phyloP scores from a whole-genome alignment of 2,888 invertebrate genomes.

The Hylaea fasciaria region DNA sequence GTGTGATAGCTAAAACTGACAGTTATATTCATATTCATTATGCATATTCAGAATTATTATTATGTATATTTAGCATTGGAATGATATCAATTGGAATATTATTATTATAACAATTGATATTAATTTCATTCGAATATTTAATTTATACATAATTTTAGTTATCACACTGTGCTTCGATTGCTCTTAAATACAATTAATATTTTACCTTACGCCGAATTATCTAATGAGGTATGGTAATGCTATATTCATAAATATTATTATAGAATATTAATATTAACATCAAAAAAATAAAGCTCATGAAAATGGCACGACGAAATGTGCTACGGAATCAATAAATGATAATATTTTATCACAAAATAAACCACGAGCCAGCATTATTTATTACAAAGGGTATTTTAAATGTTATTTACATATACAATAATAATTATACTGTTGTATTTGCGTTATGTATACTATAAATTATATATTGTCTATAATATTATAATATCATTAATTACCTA shows the following conservation, averaged over 20 bases:
- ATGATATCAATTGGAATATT: not conserved
- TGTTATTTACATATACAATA: conserved; percentile 52
- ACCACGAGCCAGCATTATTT: conserved; percentile 45
- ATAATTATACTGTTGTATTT: conserved; percentile 44
- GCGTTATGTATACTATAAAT: conserved; percentile 40
- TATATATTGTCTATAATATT: conserved; percentile 75
- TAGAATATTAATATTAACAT: conserved; percentile 23
- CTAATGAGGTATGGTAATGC: conserved; percentile 32
- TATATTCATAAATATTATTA: conserved; percentile 30
- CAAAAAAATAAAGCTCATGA: conserved; percentile 40
- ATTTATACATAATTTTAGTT: conserved; percentile 10
- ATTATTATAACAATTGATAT: too few relatives aligned
- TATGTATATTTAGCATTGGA: too few relatives aligned
- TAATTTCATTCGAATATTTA: not conserved
- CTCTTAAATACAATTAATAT: conserved; percentile 30
- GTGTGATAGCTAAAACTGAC: conserved; percentile 35
- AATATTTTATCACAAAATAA: conserved; percentile 45
- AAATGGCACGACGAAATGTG: conserved; percentile 48
- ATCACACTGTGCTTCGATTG: conserved; percentile 36
- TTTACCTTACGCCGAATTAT: conserved; percentile 43
- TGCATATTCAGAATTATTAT: conserved; percentile 6
- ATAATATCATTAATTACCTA: conserved; percentile 63
- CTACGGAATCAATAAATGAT: conserved; percentile 36
- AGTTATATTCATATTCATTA: conserved; percentile 16
- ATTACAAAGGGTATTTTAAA: conserved; percentile 28